Conservation (phyloP, 1,140 invertebrate species). For the Drosophila serrata region DNA sequence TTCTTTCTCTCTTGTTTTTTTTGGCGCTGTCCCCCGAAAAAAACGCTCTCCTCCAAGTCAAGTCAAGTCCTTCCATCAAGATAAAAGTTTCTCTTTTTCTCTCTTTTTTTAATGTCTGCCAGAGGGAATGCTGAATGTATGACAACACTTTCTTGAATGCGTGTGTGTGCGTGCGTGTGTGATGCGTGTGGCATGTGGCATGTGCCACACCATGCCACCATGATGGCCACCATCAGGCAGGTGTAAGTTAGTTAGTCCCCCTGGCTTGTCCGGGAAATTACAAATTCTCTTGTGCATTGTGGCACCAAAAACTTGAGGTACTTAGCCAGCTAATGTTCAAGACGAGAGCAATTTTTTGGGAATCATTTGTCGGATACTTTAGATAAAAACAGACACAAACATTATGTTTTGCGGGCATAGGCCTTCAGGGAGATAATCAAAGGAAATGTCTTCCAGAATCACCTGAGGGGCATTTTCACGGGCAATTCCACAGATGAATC, state of each 20-base stretch:
- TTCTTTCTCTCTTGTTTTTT: slow-evolving; percentile 23
- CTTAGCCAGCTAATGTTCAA: slow-evolving; percentile 48
- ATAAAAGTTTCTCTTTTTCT: slow-evolving; percentile 43
- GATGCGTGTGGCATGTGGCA: slow-evolving; percentile 16
- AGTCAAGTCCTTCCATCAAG: slow-evolving; percentile 60
- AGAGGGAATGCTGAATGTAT: slow-evolving; percentile 59
- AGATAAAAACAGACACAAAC: slow-evolving; percentile 39
- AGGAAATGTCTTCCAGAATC: slow-evolving; percentile 17
- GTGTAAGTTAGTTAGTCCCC: slow-evolving; percentile 48
- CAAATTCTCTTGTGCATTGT: slow-evolving; percentile 49
- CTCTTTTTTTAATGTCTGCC: slow-evolving; percentile 36
- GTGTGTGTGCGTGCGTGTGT: slow-evolving; percentile 3
- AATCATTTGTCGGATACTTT: slow-evolving; percentile 49
- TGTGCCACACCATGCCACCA: slow-evolving; percentile 17
- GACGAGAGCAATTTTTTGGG: slow-evolving; percentile 47
- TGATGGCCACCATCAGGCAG: slow-evolving; percentile 43
- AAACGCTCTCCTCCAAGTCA: slow-evolving; percentile 43
- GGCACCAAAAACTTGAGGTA: slow-evolving; percentile 47
- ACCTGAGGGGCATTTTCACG: slow-evolving; percentile 1
- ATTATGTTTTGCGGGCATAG: slow-evolving; percentile 17
- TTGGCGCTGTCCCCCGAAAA: slow-evolving; percentile 28
- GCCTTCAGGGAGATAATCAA: slow-evolving; percentile 40
- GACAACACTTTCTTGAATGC: slow-evolving; percentile 39
- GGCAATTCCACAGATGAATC: background rate
- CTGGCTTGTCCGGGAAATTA: slow-evolving; percentile 19